Percentiles rank a stretch among this genome's conserved stretches.
Conservation (phyloP, 2,113 vertebrate species). For the Solea senegalensis region DNA sequence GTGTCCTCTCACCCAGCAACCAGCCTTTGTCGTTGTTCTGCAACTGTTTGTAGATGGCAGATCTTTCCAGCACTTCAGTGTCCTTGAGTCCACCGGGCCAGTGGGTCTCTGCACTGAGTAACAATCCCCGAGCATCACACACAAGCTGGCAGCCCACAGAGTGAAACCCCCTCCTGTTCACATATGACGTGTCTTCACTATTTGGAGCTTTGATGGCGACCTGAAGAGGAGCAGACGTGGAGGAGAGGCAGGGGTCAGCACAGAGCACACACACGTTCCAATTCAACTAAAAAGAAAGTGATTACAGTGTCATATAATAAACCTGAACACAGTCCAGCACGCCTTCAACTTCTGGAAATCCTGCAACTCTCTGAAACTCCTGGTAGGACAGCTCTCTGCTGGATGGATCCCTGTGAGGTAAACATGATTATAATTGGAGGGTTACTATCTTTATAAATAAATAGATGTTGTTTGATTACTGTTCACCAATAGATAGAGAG, state of each 20-base stretch:
- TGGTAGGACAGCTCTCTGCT: slow-evolving; percentile 85
- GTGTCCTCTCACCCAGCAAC: slow-evolving; percentile 88
- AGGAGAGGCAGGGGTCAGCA: background rate
- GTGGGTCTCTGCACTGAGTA: slow-evolving; percentile 91
- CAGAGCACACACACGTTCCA: background rate
- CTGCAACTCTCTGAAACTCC: slow-evolving; percentile 90
- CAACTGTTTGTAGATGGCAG: slow-evolving; percentile 82
- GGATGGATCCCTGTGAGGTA: slow-evolving; percentile 79
- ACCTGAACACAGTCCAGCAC: slow-evolving; percentile 89
- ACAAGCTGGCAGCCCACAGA: slow-evolving; percentile 94
- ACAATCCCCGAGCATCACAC: slow-evolving; percentile 88
- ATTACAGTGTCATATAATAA: background rate
- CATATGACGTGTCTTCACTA: slow-evolving; percentile 91
- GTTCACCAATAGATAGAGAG: background rate
- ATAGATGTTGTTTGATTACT: background rate
- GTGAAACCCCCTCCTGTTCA: slow-evolving; percentile 94
- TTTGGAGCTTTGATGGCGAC: slow-evolving; percentile 96
- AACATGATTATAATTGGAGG: background rate
- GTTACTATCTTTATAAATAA: background rate
- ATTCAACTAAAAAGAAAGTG: background rate
- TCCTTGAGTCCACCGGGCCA: slow-evolving; percentile 91
- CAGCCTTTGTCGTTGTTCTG: slow-evolving; percentile 85
- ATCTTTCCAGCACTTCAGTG: slow-evolving; percentile 84
- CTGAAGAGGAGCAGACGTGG: slow-evolving; percentile 51
- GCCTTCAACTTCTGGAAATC: slow-evolving; percentile 90